Evolutionary conservation across 2,113 vertebrate genomes (phyloP).

Genomic region (Martes martes): DNA sequence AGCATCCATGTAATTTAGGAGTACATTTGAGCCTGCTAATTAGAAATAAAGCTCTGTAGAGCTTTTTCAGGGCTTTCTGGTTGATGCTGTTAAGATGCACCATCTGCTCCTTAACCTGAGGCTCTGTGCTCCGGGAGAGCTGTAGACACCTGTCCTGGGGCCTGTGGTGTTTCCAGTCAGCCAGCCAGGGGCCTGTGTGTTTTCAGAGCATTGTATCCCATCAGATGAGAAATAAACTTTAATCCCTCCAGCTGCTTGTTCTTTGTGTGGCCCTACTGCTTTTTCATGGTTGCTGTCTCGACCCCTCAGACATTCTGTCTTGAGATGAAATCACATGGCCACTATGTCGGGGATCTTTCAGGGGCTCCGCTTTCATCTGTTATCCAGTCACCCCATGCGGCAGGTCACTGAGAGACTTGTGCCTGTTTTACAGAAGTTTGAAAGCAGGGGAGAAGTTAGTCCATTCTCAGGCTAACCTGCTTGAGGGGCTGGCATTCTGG

Average conservation of each 20-base stretch:
- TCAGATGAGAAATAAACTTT: neutral
- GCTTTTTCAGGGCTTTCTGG: neutral
- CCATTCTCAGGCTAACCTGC: neutral
- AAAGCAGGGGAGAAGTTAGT: neutral
- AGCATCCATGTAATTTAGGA: neutral
- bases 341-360: neutral
- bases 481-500: neutral
- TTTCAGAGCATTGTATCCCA: neutral
- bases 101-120: neutral
- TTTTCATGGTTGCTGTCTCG: neutral
- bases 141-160: neutral
- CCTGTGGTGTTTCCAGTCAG: neutral
- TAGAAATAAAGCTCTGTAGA: neutral
- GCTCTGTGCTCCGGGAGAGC: neutral
- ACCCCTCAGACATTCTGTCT: neutral
- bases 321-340: neutral
- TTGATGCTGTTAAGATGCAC: neutral
- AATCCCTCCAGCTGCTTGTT: neutral
- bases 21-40: neutral
- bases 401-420: neutral
- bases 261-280: neutral
- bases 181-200: neutral
- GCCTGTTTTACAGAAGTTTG: neutral
- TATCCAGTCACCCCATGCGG: neutral
- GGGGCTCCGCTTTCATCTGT: neutral